Conservation (phyloP, 2,113 vertebrate species). For the Pyxicephalus adspersus region DNA sequence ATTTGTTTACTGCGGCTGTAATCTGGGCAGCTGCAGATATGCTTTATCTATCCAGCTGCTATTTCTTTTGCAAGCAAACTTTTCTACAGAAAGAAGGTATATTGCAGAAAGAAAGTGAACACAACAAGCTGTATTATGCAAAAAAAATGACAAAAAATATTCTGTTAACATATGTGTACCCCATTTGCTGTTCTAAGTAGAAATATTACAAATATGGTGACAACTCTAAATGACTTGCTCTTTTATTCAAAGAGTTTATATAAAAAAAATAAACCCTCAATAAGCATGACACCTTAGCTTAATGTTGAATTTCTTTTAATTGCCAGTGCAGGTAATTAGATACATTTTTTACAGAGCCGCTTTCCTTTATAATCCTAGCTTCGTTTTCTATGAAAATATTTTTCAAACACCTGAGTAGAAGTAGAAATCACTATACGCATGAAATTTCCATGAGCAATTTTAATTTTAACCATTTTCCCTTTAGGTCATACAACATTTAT, state of each 20-base stretch:
- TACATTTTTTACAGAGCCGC: background rate
- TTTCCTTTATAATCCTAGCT: background rate
- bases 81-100: background rate
- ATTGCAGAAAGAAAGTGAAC: background rate
- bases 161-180: background rate
- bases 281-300: background rate
- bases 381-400: background rate
- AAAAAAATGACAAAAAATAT: background rate
- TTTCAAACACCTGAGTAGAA: background rate
- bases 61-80: background rate
- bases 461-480: too few relatives aligned
- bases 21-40: conserved; percentile 23
- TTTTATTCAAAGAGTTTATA: background rate
- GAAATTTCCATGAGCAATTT: too few relatives aligned
- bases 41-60: conserved; percentile 8
- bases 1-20: conserved; percentile 2
- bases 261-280: background rate
- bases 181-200: background rate
- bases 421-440: too few relatives aligned
- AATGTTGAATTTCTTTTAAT: conserved; percentile 1
- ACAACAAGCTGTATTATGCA: background rate
- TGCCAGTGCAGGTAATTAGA: background rate
- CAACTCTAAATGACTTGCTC: conserved; percentile 2
- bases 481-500: too few relatives aligned
- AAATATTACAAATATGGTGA: background rate